Percentiles rank a stretch among this genome's conserved stretches.
Evolutionary conservation across 2,888 invertebrate species (phyloP).

Genomic region (Pachycephus smyrnensis): DNA sequence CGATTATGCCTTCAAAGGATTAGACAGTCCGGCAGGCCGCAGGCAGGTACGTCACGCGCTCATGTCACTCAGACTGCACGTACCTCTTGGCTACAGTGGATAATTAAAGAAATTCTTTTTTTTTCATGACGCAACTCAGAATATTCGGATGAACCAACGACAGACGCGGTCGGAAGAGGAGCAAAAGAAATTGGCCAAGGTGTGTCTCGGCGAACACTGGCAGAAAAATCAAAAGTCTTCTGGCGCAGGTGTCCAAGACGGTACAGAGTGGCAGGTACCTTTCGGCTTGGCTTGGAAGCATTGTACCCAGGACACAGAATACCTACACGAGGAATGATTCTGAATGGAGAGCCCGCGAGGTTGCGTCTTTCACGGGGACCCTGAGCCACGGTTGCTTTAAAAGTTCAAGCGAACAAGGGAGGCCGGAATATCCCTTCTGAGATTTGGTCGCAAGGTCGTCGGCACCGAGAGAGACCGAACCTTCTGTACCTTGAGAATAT

Average conservation of each 20-base stretch:
- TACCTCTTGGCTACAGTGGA: not conserved
- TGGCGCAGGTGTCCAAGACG: conserved; percentile 57
- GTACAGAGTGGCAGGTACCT: conserved; percentile 56
- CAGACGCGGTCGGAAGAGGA: conserved; percentile 14
- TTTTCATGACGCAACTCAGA: too few relatives aligned
- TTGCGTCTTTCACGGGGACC: conserved; percentile 48
- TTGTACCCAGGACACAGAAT: conserved; percentile 52
- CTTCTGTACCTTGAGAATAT: too few relatives aligned
- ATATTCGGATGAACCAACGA: too few relatives aligned
- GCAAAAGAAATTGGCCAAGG: conserved; percentile 43
- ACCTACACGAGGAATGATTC: conserved; percentile 45
- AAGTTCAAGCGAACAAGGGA: conserved; percentile 45
- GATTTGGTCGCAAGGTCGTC: conserved; percentile 27
- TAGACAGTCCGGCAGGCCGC: conserved; percentile 14
- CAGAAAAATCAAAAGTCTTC: conserved; percentile 60
- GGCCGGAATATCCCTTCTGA: conserved; percentile 25
- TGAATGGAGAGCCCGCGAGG: conserved; percentile 49
- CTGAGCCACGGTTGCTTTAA: conserved; percentile 31
- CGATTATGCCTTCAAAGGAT: conserved; percentile 27
- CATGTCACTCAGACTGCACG: not conserved
- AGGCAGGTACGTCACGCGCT: conserved; percentile 1
- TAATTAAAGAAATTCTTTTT: too few relatives aligned
- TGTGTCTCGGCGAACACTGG: conserved; percentile 34
- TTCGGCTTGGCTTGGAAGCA: conserved; percentile 45
- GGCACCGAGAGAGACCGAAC: not conserved